Conservation (phyloP, 2,113 vertebrate species). For the Lynx canadensis region DNA sequence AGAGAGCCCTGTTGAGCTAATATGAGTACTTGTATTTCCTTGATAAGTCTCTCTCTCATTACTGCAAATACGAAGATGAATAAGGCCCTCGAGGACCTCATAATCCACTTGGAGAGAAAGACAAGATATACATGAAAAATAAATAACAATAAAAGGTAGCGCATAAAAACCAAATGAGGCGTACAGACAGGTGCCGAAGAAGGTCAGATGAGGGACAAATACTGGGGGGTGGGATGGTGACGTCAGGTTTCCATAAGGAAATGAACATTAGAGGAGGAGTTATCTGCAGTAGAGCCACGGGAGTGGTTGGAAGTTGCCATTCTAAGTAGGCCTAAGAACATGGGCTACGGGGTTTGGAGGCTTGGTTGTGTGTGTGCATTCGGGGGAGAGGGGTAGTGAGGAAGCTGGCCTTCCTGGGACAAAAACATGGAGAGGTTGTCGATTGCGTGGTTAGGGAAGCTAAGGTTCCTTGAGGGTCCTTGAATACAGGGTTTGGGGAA, state of each 20-base stretch:
- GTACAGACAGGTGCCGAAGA: conserved; percentile 29
- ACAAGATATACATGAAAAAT: conserved; percentile 38
- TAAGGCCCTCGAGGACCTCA: conserved; percentile 30
- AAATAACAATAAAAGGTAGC: conserved; percentile 61
- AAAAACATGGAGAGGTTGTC: not conserved
- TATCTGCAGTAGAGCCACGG: not conserved
- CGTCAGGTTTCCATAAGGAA: not conserved
- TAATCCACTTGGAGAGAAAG: conserved; percentile 60
- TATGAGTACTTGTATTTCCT: conserved; percentile 37
- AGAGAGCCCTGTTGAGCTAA: conserved; percentile 36
- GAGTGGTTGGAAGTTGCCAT: not conserved
- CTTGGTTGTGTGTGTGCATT: not conserved
- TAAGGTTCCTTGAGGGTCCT: not conserved
- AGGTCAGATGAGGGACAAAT: conserved; percentile 41
- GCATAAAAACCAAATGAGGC: conserved; percentile 52
- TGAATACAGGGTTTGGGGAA: not conserved
- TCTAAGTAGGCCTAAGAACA: not conserved
- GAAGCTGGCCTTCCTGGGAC: not conserved
- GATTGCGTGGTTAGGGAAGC: not conserved
- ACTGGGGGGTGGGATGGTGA: not conserved
- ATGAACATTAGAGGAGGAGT: not conserved
- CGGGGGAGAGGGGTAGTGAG: not conserved
- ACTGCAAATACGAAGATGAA: conserved; percentile 57
- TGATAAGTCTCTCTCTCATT: conserved; percentile 54
- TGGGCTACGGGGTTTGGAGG: not conserved